phyloP scores from a whole-genome alignment of 2,113 vertebrate genomes.

The Fulica atra region DNA sequence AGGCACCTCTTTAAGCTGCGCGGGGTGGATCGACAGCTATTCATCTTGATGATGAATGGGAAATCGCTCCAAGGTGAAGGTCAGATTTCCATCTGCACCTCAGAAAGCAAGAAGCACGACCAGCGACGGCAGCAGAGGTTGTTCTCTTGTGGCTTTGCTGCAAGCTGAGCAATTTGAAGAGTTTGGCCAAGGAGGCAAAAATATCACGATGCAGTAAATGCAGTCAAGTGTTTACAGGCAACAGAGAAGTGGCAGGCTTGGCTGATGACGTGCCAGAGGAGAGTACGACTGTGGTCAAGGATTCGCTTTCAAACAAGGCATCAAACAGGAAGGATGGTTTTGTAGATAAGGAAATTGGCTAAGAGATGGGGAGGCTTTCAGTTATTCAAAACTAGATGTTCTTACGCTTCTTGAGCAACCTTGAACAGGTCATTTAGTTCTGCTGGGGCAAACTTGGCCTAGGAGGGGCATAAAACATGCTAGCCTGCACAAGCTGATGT shows the following conservation, averaged over 20 bases:
- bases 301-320: background rate
- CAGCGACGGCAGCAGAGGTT: background rate
- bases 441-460: background rate
- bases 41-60: slow-evolving; percentile 47
- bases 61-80: slow-evolving; percentile 64
- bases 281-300: background rate
- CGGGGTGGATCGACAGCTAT: slow-evolving; percentile 48
- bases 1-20: background rate
- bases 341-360: slow-evolving; percentile 6
- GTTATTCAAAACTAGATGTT: background rate
- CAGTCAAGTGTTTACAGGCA: background rate
- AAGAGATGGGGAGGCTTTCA: background rate
- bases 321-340: background rate
- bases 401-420: background rate
- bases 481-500: background rate
- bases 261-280: background rate
- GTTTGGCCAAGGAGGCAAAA: slow-evolving; percentile 13
- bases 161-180: background rate
- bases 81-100: slow-evolving; percentile 56
- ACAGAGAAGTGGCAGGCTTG: background rate
- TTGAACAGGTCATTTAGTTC: background rate
- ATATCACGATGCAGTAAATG: background rate
- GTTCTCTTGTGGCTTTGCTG: background rate
- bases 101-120: background rate
- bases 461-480: background rate